Conservation (phyloP, 2,113 vertebrate species). For the Lipophrys pholis region DNA sequence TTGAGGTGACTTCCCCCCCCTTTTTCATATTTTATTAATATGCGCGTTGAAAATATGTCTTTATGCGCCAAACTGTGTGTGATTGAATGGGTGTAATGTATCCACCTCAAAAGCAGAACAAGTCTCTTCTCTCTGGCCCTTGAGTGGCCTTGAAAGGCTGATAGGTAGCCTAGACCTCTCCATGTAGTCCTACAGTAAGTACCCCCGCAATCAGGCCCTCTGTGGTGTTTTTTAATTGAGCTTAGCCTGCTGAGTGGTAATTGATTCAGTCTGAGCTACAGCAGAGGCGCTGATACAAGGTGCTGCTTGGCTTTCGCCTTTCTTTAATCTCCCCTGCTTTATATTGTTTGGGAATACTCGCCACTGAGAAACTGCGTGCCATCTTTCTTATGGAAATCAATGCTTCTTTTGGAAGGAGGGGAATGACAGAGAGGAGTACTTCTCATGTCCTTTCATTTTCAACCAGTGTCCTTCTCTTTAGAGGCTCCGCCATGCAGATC, state of each 20-base stretch:
- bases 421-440: conserved; percentile 81
- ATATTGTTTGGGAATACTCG: conserved; percentile 95
- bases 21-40: conserved; percentile 54
- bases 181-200: conserved; percentile 86
- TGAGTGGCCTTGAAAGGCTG: conserved; percentile 85
- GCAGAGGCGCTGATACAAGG: conserved; percentile 92
- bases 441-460: conserved; percentile 88
- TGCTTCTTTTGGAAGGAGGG: conserved; percentile 84
- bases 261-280: conserved; percentile 91
- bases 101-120: conserved; percentile 84
- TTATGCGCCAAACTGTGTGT: conserved; percentile 8
- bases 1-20: conserved; percentile 16
- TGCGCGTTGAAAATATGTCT: conserved; percentile 36
- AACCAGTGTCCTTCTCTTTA: conserved; percentile 95
- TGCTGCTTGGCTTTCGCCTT: conserved; percentile 85
- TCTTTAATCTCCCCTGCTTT: conserved; percentile 94
- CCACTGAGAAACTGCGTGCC: conserved; percentile 93
- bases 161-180: conserved; percentile 85
- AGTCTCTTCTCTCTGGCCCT: conserved; percentile 82
- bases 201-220: conserved; percentile 84
- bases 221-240: conserved; percentile 89
- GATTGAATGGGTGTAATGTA: conserved; percentile 66
- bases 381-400: conserved; percentile 99
- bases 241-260: conserved; percentile 89
- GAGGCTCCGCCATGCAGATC: conserved; percentile 92